Percentiles rank a stretch among this genome's conserved stretches.
These are phyloP conservation scores for Tenodera sinensis DNA, from an alignment of 2,888 invertebrate genomes.

Conservation along the genomic window DNA sequence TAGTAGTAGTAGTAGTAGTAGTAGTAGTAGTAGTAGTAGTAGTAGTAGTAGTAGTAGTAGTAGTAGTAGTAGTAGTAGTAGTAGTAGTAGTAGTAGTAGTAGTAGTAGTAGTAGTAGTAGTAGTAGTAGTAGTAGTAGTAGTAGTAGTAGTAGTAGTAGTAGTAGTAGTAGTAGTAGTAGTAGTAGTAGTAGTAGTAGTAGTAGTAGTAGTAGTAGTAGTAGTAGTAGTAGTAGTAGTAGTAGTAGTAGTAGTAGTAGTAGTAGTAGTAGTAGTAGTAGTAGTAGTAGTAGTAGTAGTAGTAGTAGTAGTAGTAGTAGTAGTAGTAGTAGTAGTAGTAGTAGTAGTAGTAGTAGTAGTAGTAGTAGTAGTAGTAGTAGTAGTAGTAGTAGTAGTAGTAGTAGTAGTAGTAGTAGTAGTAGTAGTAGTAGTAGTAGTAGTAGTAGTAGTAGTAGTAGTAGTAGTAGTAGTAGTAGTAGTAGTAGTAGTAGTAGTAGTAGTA, in stretches of 20 bases:
- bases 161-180: not conserved
- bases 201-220: not conserved
- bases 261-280: not conserved
- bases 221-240: not conserved
- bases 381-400: slow-evolving; percentile 1
- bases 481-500: not conserved
- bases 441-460: not conserved
- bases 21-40: not conserved
- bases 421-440: not conserved
- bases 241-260: not conserved
- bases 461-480: not conserved
- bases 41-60: not conserved
- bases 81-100: not conserved
- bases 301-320: slow-evolving; percentile 7
- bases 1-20: not conserved
- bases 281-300: not conserved
- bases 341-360: not conserved
- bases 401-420: not conserved
- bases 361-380: not conserved
- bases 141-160: not conserved
- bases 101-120: not conserved
- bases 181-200: not conserved
- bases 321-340: not conserved
- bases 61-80: not conserved
- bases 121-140: not conserved